Evolutionary conservation across 2,113 vertebrate species (phyloP), one percentile per base, ranked within the genome.

Genomic region (Megaceryle torquata): DNA sequence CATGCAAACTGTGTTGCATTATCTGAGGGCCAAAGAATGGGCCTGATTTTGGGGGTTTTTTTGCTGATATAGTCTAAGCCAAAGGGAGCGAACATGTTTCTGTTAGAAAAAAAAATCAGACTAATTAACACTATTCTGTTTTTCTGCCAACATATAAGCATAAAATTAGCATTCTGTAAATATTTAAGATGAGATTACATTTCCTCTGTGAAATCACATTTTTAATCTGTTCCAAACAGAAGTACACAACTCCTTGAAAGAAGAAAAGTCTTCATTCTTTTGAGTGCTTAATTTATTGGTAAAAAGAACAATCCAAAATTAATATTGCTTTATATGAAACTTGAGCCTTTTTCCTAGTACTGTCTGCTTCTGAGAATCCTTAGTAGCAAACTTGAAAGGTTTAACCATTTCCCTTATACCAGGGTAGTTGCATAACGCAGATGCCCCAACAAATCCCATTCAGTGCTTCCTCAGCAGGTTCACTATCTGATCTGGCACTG

Each of bases 101-200:
- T 63, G 31, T 51, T 74, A 86, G 60, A 65, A 93, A 94, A 91
- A 91, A 70, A 90, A 90, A 61, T 92, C 82, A 81, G 48, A 75
- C 28, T 95, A 94, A 96, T 96, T 92, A 92, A 95, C 82, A 77
- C 37, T 70, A 83, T 88, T 93, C 82, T 92, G 51, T 44, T 85
- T 93, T 79, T 89, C 51, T 89, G 86, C 77, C 94, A 95, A 91
- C 1, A 5, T 50, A 72, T 70, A 94, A 83, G 46, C 71, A 96
- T 65, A 89, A 95, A 95, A 95, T 91, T 79, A 92, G 74, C 86
- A 95, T 91, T 93, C 64, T 82, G 82, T 93, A 96, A 95, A 95
- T 93, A 95, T 95, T 95, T 94, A 82, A 95, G 20, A 90, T 80
- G 65, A 95, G 48, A 91, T 92, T 89, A 82, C 48, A 65, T 82